These are phyloP conservation scores for Hephaestus fuliginosus DNA, from an alignment of 2,797 vertebrate genomes.

Conservation along the genomic window DNA sequence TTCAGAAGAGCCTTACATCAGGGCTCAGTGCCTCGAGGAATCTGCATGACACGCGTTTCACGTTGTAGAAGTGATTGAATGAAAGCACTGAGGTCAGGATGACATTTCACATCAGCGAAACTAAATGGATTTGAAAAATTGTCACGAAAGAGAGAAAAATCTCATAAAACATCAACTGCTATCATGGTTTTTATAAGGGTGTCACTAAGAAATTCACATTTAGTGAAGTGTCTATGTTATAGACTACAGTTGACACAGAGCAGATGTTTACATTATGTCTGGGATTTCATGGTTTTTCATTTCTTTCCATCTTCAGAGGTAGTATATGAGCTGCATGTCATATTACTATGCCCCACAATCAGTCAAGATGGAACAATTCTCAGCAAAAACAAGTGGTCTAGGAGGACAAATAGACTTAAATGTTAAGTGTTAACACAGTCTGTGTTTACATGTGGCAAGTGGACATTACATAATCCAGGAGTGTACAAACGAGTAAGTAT, in stretches of 20 bases:
- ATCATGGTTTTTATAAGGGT: not conserved
- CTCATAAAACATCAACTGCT: conserved; percentile 12
- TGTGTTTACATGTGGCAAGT: conserved; percentile 23
- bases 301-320: conserved; percentile 38
- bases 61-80: conserved; percentile 23
- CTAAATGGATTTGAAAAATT: conserved; percentile 2
- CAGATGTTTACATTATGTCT: conserved; percentile 72
- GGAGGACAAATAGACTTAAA: conserved; percentile 29
- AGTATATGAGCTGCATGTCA: conserved; percentile 20
- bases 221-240: conserved; percentile 32
- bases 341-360: not conserved
- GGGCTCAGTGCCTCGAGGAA: conserved; percentile 39
- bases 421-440: conserved; percentile 4
- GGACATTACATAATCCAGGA: conserved; percentile 55
- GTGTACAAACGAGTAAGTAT: not conserved
- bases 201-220: conserved; percentile 30
- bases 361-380: conserved; percentile 15
- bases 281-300: conserved; percentile 50
- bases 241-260: conserved; percentile 46
- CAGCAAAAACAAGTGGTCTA: conserved; percentile 12
- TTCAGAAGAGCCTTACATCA: conserved; percentile 70
- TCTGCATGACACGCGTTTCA: conserved; percentile 7
- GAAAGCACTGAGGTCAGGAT: not conserved
- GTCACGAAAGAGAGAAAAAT: conserved; percentile 5
- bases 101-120: not conserved